These are phyloP conservation scores for Podarcis raffonei DNA, from an alignment of 2,113 vertebrate genomes.

Conservation along the genomic window DNA sequence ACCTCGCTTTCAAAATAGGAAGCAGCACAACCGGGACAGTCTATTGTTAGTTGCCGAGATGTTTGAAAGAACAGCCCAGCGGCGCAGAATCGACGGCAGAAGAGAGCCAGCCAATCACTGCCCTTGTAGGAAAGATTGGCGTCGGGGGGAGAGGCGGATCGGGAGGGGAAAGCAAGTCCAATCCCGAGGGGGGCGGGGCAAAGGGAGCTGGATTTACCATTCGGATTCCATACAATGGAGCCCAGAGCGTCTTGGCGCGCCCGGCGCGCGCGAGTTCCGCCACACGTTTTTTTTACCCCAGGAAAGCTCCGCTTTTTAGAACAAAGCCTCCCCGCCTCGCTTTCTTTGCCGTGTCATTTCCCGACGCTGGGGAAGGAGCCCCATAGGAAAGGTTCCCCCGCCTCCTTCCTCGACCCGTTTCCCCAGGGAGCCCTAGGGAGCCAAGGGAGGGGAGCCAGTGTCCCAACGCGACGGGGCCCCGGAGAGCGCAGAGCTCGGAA, in stretches of 20 bases:
- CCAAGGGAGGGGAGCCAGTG: not conserved
- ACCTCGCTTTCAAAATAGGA: not conserved
- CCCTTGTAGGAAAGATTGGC: rapidly evolving
- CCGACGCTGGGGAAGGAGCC: not conserved
- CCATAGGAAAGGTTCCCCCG: not conserved
- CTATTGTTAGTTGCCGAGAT: rapidly evolving
- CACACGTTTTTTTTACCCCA: not conserved
- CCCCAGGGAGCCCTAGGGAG: not conserved
- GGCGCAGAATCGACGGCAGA: rapidly evolving
- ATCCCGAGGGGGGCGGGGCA: not conserved
- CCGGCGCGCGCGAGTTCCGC: not conserved
- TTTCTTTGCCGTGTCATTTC: not conserved
- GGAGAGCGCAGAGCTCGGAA: slow-evolving; percentile 10
- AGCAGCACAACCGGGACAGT: not conserved
- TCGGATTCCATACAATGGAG: not conserved
- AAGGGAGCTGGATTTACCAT: slow-evolving; percentile 2
- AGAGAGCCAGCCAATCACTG: not conserved
- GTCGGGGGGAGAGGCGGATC: not conserved
- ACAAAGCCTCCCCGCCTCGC: not conserved
- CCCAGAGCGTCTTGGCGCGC: not conserved
- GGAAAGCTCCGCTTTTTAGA: not conserved
- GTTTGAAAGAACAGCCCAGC: not conserved
- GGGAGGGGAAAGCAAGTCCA: not conserved
- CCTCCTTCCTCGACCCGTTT: not conserved
- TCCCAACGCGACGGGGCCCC: not conserved